A percentile compares a stretch with the other conserved stretches of the same genome.
These are phyloP conservation scores for Callocephalon fimbriatum DNA, from an alignment of 2,113 vertebrate genomes.

Conservation along the genomic window DNA sequence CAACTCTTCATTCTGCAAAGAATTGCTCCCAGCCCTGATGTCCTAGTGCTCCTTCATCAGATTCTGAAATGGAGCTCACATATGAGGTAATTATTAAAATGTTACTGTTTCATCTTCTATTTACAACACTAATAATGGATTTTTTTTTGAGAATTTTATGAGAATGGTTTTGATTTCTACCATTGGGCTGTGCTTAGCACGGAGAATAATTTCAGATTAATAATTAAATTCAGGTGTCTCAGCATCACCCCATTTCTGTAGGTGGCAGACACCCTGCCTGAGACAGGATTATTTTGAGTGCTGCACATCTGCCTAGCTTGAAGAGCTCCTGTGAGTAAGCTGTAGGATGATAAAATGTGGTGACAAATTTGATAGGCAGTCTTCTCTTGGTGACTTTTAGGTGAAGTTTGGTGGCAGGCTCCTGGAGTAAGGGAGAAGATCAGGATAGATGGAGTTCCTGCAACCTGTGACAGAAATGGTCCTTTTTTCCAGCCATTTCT, in stretches of 20 bases:
- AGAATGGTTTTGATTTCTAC: neutral
- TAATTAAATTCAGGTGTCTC: neutral
- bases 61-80: neutral
- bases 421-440: neutral
- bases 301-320: rapidly evolving
- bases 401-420: neutral
- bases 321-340: neutral
- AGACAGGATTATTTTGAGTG: neutral
- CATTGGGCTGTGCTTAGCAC: neutral
- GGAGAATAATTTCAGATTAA: neutral
- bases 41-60: neutral
- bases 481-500: neutral
- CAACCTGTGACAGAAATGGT: neutral
- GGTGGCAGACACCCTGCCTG: neutral
- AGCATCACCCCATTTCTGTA: neutral
- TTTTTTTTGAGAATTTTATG: neutral
- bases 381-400: neutral
- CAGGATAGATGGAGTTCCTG: rapidly evolving
- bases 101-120: neutral
- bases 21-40: neutral
- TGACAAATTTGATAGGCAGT: neutral
- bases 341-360: neutral
- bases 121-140: neutral
- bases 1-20: neutral
- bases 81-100: neutral